These are phyloP conservation scores for Blastobasis lacticolella DNA, from an alignment of 2,888 invertebrate genomes.

Conservation along the genomic window DNA sequence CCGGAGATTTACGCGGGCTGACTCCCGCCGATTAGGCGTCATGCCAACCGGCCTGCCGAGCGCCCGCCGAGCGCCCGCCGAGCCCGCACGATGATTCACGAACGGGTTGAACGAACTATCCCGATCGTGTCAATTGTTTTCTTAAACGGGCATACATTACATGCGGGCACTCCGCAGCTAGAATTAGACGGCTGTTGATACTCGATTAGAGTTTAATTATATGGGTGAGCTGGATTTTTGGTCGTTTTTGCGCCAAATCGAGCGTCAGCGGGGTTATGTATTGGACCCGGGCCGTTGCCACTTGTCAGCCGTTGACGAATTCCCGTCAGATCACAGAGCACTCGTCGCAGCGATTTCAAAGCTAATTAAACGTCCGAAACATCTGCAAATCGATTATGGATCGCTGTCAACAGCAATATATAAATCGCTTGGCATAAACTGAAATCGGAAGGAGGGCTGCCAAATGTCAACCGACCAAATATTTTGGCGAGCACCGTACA, in stretches of 20 bases:
- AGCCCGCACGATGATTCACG: conserved; percentile 55
- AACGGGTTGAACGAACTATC: conserved; percentile 53
- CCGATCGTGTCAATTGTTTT: conserved; percentile 64
- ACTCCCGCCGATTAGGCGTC: conserved; percentile 64
- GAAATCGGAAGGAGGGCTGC: too few species aligned
- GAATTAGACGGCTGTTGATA: conserved; percentile 21
- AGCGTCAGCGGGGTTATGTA: conserved; percentile 1
- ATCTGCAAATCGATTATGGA: too few species aligned
- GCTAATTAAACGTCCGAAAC: too few species aligned
- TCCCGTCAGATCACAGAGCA: neutral
- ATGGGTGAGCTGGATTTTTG: conserved; percentile 12
- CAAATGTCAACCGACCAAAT: too few species aligned
- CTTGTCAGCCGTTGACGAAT: conserved; percentile 1
- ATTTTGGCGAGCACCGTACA: too few species aligned
- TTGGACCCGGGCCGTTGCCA: conserved; percentile 1
- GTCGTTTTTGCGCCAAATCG: conserved; percentile 14
- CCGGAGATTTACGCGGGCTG: conserved; percentile 60
- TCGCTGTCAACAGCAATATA: too few species aligned
- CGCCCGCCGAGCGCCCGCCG: conserved; percentile 69
- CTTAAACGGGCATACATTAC: conserved; percentile 56
- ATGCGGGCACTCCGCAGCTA: conserved; percentile 53
- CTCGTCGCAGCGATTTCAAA: neutral
- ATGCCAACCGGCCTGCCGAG: conserved; percentile 62
- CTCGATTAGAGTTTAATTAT: conserved; percentile 16
- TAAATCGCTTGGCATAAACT: too few species aligned